Evolutionary conservation across 2,888 invertebrate genomes (phyloP), one percentile per base, ranked within the genome.

Genomic region (Hypolimnas misippus): DNA sequence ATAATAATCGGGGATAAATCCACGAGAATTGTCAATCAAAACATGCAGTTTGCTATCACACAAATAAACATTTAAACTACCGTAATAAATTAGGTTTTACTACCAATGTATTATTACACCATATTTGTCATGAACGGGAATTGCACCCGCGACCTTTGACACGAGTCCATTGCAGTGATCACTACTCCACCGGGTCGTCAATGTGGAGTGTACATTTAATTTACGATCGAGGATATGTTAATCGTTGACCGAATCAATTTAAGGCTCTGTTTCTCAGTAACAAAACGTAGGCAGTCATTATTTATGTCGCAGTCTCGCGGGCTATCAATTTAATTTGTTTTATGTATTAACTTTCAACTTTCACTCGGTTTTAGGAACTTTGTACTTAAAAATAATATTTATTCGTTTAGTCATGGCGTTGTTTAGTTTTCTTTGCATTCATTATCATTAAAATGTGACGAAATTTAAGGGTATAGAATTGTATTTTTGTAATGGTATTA

Each of bases 291-390:
- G 82, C 71, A 73, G 80, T 67, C 70, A 75, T 79, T 78, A 84
- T 80, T 82, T 79, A 82, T 76, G 75, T 73, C 60, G 67, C 69
- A 72, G 71, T 70, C 69, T 75, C 73, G 72, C 72, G 66, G 70
- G 75, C 73, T 76, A 79, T 84, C 81, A 82, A 83, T 81, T 82
- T 70, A 76, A 80, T 82, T 80, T 78, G 76, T 81, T 80, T 80
- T 73, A 78, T 76, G 59, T 79, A 78, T 76, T 74, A 69, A 69
- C 66, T 70, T 68, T 74, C 72, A 75, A 85, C 82, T 87, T 86
- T 86, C 82, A 77, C 85, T 77, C 73, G 76, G 74, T 81, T 81
- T 81, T 71, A 74, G 75, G 67, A 73, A 72, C 69, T 66, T 75
- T 72, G 57, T 74, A 74, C 69, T 70, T 70, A 67, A 61, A 57